Base-by-base conservation (phyloP, 2,888 invertebrate genomes). In the Pharmacophagus antenor region DNA sequence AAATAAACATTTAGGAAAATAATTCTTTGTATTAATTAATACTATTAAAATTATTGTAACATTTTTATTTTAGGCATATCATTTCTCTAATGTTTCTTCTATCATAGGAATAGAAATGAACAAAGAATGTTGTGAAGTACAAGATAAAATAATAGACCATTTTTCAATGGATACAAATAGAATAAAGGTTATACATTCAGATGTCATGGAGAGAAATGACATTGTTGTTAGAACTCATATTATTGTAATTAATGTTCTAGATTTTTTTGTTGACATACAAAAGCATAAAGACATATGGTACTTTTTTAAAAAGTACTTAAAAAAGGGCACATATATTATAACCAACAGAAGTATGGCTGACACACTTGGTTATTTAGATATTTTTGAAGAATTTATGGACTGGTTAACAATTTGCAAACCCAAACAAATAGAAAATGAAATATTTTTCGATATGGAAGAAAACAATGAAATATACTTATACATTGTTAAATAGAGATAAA, bases 101-200 rank as follows among this genome's bases (percentile, higher is more conserved):
- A 93, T 94, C 51, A 79, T 94, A 63, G 95, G 95, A 8, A 90
- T 95, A 41, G 95, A 95, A 87, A 92, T 95, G 77, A 94, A 94
- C 71, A 81, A 90, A 64, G 93, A 94, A 57, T 92, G 92, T 59
- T 94, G 93, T 81, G 82, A 92, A 49, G 72, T 95, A 7, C 94
- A 95, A 77, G 82, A 90, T 52, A 85, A 85, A 49, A 91, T 93
- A 4, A 79, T 94, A 31, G 72, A 82, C 0, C 91, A 93, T 70
- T 92, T 91, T 69, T 76, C 82, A 44, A 80, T 92, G 84, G 82
- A 88, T 23, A 83, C 61, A 3, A 77, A 92, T 60, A 87, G 92
- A 65, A 80, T 93, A 41, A 86, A 88, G 79, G 79, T 94, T 27
- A 69, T 94, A 3, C 85, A 93, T 71, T 91, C 92, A 22, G 92